A percentile compares a stretch with the other conserved stretches of the same genome.
These are phyloP conservation scores for Escarpia spicata DNA, from an alignment of 2,888 invertebrate species.

Conservation along the genomic window DNA sequence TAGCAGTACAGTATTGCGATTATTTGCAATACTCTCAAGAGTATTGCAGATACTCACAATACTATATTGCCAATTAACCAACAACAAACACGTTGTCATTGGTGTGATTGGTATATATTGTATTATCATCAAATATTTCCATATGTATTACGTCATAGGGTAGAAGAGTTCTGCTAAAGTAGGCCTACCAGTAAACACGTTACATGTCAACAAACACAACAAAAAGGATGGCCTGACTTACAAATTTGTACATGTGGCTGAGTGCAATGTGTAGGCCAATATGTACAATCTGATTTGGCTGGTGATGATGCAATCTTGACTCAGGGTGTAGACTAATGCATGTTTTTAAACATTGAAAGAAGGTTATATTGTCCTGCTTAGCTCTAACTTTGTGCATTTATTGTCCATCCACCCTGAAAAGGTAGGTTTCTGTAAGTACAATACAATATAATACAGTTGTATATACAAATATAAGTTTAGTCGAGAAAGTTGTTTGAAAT, in stretches of 20 bases:
- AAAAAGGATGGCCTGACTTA: neutral
- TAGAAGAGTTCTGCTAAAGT: too few relatives aligned
- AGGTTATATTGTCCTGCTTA: neutral
- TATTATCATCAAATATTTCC: too few relatives aligned
- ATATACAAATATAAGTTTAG: neutral
- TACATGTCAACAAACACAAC: neutral
- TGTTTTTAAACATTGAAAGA: neutral
- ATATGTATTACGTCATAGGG: too few relatives aligned
- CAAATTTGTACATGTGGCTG: neutral
- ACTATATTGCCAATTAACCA: too few relatives aligned
- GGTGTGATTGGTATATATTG: too few relatives aligned
- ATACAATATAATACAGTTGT: neutral
- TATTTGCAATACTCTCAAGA: too few relatives aligned
- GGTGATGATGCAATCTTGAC: neutral
- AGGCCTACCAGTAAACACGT: neutral
- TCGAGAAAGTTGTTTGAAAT: neutral
- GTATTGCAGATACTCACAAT: too few relatives aligned
- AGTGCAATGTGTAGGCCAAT: neutral
- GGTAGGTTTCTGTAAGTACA: neutral
- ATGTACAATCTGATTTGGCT: neutral
- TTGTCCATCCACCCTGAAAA: neutral
- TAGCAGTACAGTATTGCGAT: too few relatives aligned
- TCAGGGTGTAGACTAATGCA: neutral
- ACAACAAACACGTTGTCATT: too few relatives aligned
- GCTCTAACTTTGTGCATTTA: neutral